A percentile compares a stretch with the other conserved stretches of the same genome.
Evolutionary conservation across 2,797 vertebrate species (phyloP).

Genomic region (Euthynnus affinis): DNA sequence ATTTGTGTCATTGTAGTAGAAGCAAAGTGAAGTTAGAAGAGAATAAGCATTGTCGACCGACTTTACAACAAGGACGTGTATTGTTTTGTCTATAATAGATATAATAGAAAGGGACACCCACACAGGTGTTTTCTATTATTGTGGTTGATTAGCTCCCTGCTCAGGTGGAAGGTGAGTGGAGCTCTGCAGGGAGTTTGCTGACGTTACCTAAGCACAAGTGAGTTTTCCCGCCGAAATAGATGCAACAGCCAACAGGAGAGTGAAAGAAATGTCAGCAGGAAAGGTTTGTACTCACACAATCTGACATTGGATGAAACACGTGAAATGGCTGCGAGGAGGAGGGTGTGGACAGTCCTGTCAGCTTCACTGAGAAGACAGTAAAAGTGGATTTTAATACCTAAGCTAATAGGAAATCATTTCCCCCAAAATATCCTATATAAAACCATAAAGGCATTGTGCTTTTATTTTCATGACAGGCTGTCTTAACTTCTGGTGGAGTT

Average conservation of each 20-base stretch:
- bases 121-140: background rate
- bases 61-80: background rate
- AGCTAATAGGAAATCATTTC: background rate
- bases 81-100: background rate
- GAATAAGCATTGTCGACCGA: background rate
- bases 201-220: background rate
- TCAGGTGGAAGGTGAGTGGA: background rate
- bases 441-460: background rate
- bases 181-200: background rate
- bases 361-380: background rate
- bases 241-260: no score
- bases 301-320: background rate
- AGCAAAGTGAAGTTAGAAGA: background rate
- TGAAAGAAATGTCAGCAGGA: background rate
- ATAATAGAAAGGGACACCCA: background rate
- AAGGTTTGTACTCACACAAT: background rate
- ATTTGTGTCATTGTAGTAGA: background rate
- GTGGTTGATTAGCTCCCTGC: background rate
- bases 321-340: background rate
- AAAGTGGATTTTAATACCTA: background rate
- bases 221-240: no score
- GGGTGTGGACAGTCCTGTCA: no score
- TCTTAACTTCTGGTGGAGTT: background rate
- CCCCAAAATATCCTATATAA: no score
- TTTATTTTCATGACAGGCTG: slow-evolving; percentile 56